Evolutionary conservation across 2,888 invertebrate species (phyloP).

Genomic region (Nyleta sp.): DNA sequence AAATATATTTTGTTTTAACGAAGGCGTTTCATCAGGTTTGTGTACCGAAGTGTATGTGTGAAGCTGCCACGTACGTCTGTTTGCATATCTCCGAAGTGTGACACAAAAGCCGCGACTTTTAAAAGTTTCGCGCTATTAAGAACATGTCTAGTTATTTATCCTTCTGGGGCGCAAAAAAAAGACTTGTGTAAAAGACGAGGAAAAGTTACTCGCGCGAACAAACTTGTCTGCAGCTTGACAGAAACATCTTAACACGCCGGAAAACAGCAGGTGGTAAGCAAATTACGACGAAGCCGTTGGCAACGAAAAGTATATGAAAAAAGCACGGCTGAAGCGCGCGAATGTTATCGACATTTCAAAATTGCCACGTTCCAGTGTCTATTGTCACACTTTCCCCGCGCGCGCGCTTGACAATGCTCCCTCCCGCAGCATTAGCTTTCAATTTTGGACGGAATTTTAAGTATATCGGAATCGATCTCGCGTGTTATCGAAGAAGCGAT

Average conservation of each 20-base stretch:
- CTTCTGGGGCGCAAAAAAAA: background rate
- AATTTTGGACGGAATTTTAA: conserved; percentile 44
- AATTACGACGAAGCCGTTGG: conserved; percentile 67
- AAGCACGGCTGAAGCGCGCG: conserved; percentile 66
- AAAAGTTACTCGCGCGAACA: conserved; percentile 32
- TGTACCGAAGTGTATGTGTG: conserved; percentile 2
- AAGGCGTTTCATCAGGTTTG: conserved; percentile 29
- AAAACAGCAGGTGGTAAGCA: conserved; percentile 64
- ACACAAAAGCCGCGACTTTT: conserved; percentile 30
- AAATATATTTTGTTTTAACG: conserved; percentile 34
- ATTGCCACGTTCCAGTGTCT: conserved; percentile 77
- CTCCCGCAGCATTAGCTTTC: conserved; percentile 35
- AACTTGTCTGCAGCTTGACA: conserved; percentile 49
- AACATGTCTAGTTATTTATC: conserved; percentile 25
- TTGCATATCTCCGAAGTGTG: conserved; percentile 10
- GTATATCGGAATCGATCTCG: conserved; percentile 32
- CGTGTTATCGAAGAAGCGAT: conserved; percentile 12
- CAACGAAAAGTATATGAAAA: conserved; percentile 46
- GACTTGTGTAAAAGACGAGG: conserved; percentile 2
- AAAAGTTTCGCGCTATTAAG: conserved; percentile 40
- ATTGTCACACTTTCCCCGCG: conserved; percentile 73
- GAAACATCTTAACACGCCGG: conserved; percentile 57
- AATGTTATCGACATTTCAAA: conserved; percentile 79
- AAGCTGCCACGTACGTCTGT: conserved; percentile 10
- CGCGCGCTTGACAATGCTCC: conserved; percentile 28